Conservation (phyloP, 1,140 invertebrate genomes). For the Drosophila oshimai region DNA sequence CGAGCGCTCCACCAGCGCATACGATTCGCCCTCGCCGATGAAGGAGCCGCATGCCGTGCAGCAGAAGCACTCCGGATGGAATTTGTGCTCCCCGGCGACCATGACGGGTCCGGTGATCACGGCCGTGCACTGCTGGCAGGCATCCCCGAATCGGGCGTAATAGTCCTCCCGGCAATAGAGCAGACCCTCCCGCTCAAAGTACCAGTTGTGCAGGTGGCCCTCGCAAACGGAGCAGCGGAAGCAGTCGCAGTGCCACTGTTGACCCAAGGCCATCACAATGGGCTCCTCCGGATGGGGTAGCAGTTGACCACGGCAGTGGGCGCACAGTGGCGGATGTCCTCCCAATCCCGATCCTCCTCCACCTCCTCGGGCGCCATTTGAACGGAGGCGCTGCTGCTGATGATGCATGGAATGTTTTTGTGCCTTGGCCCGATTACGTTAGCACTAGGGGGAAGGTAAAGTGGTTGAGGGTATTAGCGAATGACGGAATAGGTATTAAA, state of each 20-base stretch:
- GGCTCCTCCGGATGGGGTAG: conserved; percentile 61
- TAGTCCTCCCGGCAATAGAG: conserved; percentile 96
- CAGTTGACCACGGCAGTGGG: conserved; percentile 61
- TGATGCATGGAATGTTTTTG: conserved; percentile 43
- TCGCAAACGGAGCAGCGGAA: conserved; percentile 95
- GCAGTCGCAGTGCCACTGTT: conserved; percentile 94
- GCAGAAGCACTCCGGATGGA: conserved; percentile 97
- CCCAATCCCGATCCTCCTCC: neutral
- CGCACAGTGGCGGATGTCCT: conserved; percentile 41
- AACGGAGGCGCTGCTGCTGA: conserved; percentile 36
- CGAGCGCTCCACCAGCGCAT: conserved; percentile 93
- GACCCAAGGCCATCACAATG: conserved; percentile 86
- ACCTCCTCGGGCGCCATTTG: conserved; percentile 13
- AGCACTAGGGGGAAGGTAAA: neutral
- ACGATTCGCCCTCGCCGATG: conserved; percentile 96
- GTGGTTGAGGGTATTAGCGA: neutral
- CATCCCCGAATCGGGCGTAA: conserved; percentile 93
- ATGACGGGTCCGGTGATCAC: conserved; percentile 96
- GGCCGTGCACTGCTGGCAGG: conserved; percentile 93
- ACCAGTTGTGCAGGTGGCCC: conserved; percentile 91
- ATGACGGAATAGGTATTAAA: conserved; percentile 20
- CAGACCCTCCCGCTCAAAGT: conserved; percentile 95
- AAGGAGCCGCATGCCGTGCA: conserved; percentile 91
- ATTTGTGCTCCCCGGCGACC: conserved; percentile 96
- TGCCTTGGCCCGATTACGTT: conserved; percentile 20